phyloP scores from a whole-genome alignment of 2,797 vertebrate genomes.

The Epinephelus awoara region DNA sequence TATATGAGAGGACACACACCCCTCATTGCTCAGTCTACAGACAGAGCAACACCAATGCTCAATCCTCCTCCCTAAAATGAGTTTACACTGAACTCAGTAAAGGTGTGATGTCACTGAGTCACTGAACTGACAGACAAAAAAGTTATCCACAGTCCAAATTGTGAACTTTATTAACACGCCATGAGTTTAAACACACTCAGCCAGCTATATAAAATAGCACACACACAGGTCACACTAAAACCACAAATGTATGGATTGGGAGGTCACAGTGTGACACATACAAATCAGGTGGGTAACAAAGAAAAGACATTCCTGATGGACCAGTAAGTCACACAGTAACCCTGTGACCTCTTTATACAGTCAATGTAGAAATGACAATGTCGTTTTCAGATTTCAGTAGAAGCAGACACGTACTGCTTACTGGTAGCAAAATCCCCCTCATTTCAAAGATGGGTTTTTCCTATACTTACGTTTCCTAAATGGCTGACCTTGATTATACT shows the following conservation, averaged over 20 bases:
- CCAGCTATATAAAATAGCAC: slow-evolving; percentile 1
- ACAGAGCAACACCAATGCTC: neutral
- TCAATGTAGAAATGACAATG: neutral
- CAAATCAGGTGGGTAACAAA: neutral
- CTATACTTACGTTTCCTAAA: no score
- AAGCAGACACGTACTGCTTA: neutral
- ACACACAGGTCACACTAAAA: slow-evolving; percentile 5
- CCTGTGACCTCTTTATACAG: neutral
- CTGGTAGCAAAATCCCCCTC: neutral
- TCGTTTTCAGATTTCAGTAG: neutral
- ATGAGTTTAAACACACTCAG: neutral
- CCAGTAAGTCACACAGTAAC: neutral
- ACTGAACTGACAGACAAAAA: slow-evolving; percentile 8
- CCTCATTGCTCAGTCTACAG: neutral
- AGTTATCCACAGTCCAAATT: neutral
- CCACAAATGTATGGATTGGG: neutral
- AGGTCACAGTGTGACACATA: neutral
- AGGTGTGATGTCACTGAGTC: neutral
- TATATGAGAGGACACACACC: neutral
- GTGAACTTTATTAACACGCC: slow-evolving; percentile 30
- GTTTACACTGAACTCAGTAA: neutral
- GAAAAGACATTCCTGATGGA: neutral
- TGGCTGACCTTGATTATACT: no score
- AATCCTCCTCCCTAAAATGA: neutral
- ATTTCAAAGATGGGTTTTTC: no score